Evolutionary conservation across 53 echinoderm and acorn worm genomes (phyloP), one percentile per base, ranked within the genome.

Genomic region (Zoroaster sp.): DNA sequence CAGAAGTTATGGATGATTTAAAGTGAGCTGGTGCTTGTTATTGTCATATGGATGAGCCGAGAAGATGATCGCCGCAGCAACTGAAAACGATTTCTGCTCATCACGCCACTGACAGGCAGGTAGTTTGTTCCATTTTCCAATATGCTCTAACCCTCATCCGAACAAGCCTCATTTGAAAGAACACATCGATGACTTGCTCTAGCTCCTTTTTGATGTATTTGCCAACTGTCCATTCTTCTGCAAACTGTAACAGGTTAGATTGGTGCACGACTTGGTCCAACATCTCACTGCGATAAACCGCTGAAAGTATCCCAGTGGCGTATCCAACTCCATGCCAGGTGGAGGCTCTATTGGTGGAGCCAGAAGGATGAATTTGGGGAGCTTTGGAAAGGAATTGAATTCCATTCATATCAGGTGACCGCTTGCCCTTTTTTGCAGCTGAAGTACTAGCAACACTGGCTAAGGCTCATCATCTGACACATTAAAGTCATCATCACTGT

Each of bases 31-130:
- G n/a, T n/a, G n/a, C n/a, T n/a, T n/a, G n/a, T n/a, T n/a, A n/a
- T n/a, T n/a, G n/a, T n/a, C n/a, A n/a, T n/a, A n/a, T n/a, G n/a
- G n/a, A n/a, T n/a, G n/a, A n/a, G n/a, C n/a, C n/a, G n/a, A n/a
- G n/a, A n/a, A n/a, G 10, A 87, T 12, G 0, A 18, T 80, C 5
- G 73, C 43, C 35, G 33, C 21, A 90, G 32, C 14, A 63, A 21
- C 66, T 90, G 63, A 33, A 90, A 90, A 4, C 75, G 83, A 33
- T 83, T 90, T 30, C 83, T 38, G 40, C 79, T 87, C 91, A 91
- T 87, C 14, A 90, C 44, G 34, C 69, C 81, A 18, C 44, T 42
- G 33, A 90, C 82, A 23, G 81, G 71, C 11, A 15, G 33, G 42
- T 74, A 75, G 23, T 41, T 65, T 41, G 72, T 87, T 1, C 77